A percentile compares a stretch with the other conserved stretches of the same genome.
phyloP scores from a whole-genome alignment of 2,113 vertebrate species.

The Dryoscopus gambensis region DNA sequence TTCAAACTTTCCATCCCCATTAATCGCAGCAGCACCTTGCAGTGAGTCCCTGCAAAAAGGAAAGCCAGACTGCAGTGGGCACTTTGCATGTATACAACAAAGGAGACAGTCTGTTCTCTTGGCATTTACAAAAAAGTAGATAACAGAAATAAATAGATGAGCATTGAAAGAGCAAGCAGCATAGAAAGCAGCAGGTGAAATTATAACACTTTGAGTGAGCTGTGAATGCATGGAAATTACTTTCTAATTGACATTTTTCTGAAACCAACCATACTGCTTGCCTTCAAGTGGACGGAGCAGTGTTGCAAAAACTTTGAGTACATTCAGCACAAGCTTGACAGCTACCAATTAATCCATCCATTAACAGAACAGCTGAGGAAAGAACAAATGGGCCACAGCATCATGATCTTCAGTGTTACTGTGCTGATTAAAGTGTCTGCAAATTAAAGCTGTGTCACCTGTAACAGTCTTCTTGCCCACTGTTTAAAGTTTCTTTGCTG shows the following conservation, averaged over 20 bases:
- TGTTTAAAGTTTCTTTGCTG: neutral
- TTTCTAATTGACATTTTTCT: neutral
- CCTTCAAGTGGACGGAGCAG: neutral
- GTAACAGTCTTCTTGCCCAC: neutral
- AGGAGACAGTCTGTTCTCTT: neutral
- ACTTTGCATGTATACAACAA: neutral
- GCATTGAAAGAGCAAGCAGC: neutral
- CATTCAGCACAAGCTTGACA: neutral
- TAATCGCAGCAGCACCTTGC: neutral
- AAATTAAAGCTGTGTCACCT: neutral
- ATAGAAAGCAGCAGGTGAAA: neutral
- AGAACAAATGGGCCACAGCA: neutral
- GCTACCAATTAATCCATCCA: neutral
- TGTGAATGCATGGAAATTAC: neutral
- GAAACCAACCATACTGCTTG: neutral
- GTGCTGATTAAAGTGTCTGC: neutral
- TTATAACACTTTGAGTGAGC: neutral
- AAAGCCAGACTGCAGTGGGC: neutral
- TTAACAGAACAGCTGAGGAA: neutral
- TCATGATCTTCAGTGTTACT: neutral
- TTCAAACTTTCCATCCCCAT: slow-evolving; percentile 19
- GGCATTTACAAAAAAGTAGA: neutral
- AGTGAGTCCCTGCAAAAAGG: neutral
- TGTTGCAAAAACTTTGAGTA: neutral
- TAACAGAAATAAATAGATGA: neutral